Conservation (phyloP, 2,113 vertebrate species). For the Hippocampus mohnikei region DNA sequence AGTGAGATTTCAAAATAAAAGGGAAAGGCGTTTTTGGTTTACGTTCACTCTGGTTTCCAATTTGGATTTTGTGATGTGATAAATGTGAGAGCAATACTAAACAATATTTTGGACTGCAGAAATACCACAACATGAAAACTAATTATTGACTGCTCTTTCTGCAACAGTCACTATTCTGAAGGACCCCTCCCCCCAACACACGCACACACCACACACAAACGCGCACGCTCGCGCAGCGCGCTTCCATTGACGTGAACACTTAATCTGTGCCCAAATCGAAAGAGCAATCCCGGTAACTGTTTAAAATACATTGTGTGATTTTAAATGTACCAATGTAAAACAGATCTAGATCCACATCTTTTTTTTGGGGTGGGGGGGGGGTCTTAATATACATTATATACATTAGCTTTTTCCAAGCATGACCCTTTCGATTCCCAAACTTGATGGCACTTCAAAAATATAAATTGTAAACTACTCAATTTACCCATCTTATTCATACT, state of each 20-base stretch:
- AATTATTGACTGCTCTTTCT: background rate
- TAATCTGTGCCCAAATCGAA: background rate
- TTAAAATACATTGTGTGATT: background rate
- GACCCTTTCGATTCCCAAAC: background rate
- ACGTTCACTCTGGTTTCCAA: background rate
- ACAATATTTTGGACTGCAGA: constrained; percentile 20
- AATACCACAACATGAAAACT: constrained; percentile 16
- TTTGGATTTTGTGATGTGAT: background rate
- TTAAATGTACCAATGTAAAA: background rate
- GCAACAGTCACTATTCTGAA: background rate
- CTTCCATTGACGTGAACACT: background rate
- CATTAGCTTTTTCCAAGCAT: background rate
- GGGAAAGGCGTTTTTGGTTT: background rate
- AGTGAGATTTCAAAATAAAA: constrained; percentile 45
- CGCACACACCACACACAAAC: background rate
- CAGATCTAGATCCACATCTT: background rate
- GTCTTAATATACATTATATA: background rate
- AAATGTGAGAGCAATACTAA: constrained; percentile 5
- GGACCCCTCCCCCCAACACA: background rate
- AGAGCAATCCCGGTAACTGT: background rate
- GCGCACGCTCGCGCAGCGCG: too few species aligned
- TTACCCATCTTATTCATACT: background rate
- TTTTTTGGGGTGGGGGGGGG: too few species aligned
- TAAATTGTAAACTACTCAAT: background rate
- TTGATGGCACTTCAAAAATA: background rate